Conservation (phyloP, 2,113 vertebrate genomes). For the Marmota flaviventris region DNA sequence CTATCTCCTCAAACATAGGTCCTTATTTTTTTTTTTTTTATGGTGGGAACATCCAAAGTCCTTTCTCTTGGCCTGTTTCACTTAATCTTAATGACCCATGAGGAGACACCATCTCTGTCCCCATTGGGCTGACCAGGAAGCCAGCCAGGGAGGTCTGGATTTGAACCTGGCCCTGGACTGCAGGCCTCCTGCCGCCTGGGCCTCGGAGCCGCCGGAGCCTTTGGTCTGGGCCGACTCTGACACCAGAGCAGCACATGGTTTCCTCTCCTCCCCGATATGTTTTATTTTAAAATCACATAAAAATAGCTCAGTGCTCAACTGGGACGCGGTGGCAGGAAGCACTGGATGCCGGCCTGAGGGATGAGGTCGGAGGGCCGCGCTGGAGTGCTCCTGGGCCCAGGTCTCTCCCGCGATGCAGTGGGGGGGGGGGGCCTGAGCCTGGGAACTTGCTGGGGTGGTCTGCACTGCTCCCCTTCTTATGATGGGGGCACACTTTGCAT, state of each 20-base stretch:
- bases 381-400: background rate
- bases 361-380: accelerated
- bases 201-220: no score
- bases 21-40: background rate
- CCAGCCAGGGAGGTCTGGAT: background rate
- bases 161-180: background rate
- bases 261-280: background rate
- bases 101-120: background rate
- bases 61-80: background rate
- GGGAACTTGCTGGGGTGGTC: no score
- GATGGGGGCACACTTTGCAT: background rate
- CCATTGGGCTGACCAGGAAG: background rate
- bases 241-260: background rate
- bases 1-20: background rate
- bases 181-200: background rate
- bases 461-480: background rate
- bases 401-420: background rate
- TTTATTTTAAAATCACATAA: slow-evolving; percentile 67
- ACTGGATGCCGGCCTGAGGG: background rate
- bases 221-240: background rate
- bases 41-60: background rate
- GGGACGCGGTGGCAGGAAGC: background rate
- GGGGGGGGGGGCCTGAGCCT: background rate
- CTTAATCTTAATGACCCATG: background rate
- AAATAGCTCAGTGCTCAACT: background rate